Evolutionary conservation across 1,140 invertebrate genomes (phyloP).

Genomic region (Piezodorus guildinii): DNA sequence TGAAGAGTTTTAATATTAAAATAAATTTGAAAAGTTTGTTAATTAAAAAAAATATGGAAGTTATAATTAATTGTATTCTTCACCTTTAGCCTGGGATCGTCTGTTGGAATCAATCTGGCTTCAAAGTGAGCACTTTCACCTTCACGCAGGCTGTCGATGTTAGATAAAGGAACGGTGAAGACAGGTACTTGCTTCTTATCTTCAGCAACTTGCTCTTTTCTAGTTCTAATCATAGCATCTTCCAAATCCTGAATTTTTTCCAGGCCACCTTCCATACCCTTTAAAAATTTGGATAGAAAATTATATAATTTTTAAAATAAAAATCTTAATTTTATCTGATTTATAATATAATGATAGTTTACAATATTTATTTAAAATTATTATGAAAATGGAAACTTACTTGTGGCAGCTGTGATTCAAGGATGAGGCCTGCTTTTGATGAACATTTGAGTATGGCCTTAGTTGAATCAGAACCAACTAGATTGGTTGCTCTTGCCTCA

Average conservation of each 20-base stretch:
- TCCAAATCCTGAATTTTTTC: constrained; percentile 88
- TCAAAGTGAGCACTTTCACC: constrained; percentile 92
- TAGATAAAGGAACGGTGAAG: constrained; percentile 80
- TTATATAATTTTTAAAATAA: background rate
- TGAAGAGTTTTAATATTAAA: too few species aligned
- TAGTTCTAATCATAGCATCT: constrained; percentile 63
- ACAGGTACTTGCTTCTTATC: constrained; percentile 70
- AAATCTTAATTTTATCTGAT: background rate
- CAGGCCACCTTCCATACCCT: constrained; percentile 84
- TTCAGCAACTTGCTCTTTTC: constrained; percentile 55
- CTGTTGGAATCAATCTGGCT: constrained; percentile 78
- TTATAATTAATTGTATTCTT: background rate
- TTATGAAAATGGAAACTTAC: constrained; percentile 35
- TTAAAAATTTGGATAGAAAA: background rate
- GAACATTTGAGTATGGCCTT: constrained; percentile 73
- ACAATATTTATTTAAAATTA: constrained; percentile 1
- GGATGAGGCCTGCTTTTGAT: constrained; percentile 82
- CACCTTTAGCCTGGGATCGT: constrained; percentile 86
- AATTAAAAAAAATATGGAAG: too few species aligned
- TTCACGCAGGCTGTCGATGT: constrained; percentile 72
- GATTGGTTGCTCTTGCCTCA: constrained; percentile 83
- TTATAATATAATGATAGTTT: background rate
- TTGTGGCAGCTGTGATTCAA: constrained; percentile 88
- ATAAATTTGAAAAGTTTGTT: too few species aligned
- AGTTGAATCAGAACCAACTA: constrained; percentile 79